Base-by-base conservation (phyloP, 2,113 vertebrate genomes). In the Poicephalus meyeri region DNA sequence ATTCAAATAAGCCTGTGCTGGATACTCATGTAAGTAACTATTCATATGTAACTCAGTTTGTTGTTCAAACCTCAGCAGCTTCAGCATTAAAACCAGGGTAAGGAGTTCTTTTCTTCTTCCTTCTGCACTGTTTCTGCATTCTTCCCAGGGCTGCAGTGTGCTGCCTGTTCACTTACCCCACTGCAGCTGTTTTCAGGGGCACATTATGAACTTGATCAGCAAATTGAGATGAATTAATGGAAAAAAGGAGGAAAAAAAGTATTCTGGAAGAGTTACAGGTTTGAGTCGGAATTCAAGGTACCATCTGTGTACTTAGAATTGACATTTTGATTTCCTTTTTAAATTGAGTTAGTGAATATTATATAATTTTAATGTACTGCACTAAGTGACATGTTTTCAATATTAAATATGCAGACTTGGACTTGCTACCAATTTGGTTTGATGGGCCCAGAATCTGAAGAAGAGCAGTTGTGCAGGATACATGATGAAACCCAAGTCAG, bases 1-100 rank as follows among this genome's bases (percentile, higher is more conserved):
- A 97, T 86, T 93, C 91, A 92, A 95, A 93, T 95, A 61, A 85
- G 49, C n/a, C 52, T 78, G 53, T 88, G 47, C 80, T 96, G 64
- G 29, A 24, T 90, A 53, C 28, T 93, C 39, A 35, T 56, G 33
- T 72, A 64, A 83, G 29, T 81, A 85, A 65, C 71, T 86, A 69
- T 68, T 89, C 73, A 19, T 19, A 23, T 44, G 74, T 64, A 85
- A 41, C 65, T 61, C 2, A 1, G 29, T 85, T 79, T 42, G 42
- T 44, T 69, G 44, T 83, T 95, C 49, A 50, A 25, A 50, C 49
- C 25, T 26, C n/a, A 31, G n/a, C 79, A 77, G 29, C 37, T 86
- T 63, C 58, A 93, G 80, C 79, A 95, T 79, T 71, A 89, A 83
- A 65, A 56, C 0, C 11, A 56, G 13, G 71, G 66, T 85, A 53